A percentile compares a stretch with the other conserved stretches of the same genome.
These are phyloP conservation scores for Remorina albescens DNA, from an alignment of 2,797 vertebrate species.

Conservation along the genomic window DNA sequence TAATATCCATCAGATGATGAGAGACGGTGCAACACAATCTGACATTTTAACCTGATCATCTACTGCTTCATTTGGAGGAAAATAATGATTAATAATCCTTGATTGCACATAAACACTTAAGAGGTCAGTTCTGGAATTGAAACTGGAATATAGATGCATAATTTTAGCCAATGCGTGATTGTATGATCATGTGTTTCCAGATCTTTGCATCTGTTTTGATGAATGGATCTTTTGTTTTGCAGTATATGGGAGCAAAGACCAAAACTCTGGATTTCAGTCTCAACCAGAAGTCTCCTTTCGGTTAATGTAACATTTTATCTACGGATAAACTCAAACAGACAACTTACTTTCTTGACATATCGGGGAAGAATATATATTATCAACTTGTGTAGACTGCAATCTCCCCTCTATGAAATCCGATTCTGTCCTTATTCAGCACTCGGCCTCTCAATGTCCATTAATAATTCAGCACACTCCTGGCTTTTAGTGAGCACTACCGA, in stretches of 20 bases:
- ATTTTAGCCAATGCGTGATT: no score
- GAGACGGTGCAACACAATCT: neutral
- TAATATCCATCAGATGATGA: neutral
- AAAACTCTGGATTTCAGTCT: no score
- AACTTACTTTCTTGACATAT: neutral
- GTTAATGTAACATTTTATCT: neutral
- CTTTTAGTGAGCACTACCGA: conserved; percentile 57
- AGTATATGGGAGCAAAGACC: neutral
- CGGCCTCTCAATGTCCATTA: conserved; percentile 58
- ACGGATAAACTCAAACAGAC: neutral
- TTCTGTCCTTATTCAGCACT: conserved; percentile 22
- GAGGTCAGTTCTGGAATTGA: no score
- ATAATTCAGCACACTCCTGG: conserved; percentile 70
- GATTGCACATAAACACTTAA: neutral
- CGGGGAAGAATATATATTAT: neutral
- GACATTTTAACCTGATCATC: neutral
- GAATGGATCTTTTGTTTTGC: neutral
- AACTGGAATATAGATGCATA: no score
- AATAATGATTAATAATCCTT: neutral
- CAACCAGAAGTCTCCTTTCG: neutral
- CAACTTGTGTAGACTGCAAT: neutral
- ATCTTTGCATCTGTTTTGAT: neutral
- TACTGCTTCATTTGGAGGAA: no score
- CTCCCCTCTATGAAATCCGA: conserved; percentile 8
- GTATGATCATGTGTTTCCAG: neutral